These are phyloP conservation scores for Eretmocerus hayati DNA, from an alignment of 2,888 invertebrate species.

Conservation along the genomic window DNA sequence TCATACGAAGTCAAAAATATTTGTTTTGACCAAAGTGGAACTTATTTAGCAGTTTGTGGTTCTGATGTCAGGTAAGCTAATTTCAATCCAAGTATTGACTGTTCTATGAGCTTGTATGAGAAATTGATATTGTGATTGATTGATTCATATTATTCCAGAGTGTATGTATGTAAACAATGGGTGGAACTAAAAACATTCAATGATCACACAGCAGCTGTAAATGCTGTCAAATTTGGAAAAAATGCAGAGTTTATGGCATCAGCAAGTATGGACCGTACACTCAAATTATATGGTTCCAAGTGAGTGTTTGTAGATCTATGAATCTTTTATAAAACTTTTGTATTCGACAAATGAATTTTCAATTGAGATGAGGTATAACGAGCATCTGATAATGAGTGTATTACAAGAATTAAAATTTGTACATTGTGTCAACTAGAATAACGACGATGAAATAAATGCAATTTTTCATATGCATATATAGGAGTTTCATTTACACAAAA, in stretches of 20 bases:
- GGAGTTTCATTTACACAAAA: no score
- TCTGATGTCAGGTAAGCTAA: conserved; percentile 76
- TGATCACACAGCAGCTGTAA: conserved; percentile 94
- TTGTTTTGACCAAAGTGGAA: conserved; percentile 97
- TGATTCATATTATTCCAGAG: conserved; percentile 56
- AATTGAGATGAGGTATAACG: no score
- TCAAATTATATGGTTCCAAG: conserved; percentile 75
- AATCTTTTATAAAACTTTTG: background rate
- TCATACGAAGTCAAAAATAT: conserved; percentile 86
- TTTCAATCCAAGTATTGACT: background rate
- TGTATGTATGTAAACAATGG: conserved; percentile 96
- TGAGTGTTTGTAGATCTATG: background rate
- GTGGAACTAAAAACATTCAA: conserved; percentile 88
- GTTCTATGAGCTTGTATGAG: background rate
- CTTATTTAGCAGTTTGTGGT: conserved; percentile 93
- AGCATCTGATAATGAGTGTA: no score
- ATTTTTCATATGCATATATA: no score
- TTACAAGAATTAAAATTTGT: no score
- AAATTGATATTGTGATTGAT: background rate
- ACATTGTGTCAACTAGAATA: no score
- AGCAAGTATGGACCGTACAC: conserved; percentile 93
- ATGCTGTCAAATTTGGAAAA: conserved; percentile 91
- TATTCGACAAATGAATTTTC: no score
- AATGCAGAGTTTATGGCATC: conserved; percentile 92
- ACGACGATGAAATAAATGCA: no score